A percentile compares a stretch with the other conserved stretches of the same genome.
Evolutionary conservation across 1,140 invertebrate genomes (phyloP).

Genomic region (Nylanderia fulva): DNA sequence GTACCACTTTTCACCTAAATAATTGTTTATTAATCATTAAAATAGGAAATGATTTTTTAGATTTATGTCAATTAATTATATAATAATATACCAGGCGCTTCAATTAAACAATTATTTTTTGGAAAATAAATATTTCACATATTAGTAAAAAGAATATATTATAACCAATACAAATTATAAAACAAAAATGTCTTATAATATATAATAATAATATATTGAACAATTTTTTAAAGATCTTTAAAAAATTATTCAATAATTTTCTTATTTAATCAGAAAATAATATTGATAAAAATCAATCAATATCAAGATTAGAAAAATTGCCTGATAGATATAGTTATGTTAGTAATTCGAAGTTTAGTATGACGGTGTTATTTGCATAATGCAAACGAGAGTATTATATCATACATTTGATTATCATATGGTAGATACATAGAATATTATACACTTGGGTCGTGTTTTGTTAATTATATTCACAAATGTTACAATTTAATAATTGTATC

Average conservation of each 20-base stretch:
- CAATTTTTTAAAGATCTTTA: not conserved
- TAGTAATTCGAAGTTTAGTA: not conserved
- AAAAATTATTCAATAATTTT: conserved; percentile 11
- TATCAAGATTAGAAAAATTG: not conserved
- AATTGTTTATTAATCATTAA: not conserved
- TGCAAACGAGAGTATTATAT: not conserved
- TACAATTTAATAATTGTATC: not conserved
- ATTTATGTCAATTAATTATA: no score
- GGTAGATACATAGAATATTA: not conserved
- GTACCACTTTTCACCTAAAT: conserved; percentile 68
- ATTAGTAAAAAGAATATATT: not conserved
- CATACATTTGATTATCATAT: not conserved
- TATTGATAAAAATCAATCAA: not conserved
- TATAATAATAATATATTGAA: no score
- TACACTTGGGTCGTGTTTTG: not conserved
- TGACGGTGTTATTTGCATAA: not conserved
- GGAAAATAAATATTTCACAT: not conserved
- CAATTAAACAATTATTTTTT: not conserved
- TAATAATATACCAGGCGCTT: no score
- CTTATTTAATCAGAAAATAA: not conserved
- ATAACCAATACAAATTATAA: not conserved
- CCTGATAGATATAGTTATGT: not conserved
- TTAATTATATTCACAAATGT: conserved; percentile 2
- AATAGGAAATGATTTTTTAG: no score
- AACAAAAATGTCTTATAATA: not conserved